A percentile compares a stretch with the other conserved stretches of the same genome.
These are phyloP conservation scores for Drosophila cracens DNA, from an alignment of 2,888 invertebrate genomes.

Conservation along the genomic window DNA sequence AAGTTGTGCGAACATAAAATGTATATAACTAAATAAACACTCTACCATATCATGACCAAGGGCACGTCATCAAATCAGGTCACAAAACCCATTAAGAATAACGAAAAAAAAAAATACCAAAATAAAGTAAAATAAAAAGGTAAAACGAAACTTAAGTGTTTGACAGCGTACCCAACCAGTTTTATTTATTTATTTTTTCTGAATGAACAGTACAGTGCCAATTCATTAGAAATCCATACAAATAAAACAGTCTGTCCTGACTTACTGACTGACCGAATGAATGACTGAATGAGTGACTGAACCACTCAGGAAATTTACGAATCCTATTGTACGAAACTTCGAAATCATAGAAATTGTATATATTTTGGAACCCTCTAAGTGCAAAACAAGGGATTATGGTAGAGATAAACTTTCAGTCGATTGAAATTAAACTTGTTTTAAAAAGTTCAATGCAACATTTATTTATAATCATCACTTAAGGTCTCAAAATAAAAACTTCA, in stretches of 20 bases:
- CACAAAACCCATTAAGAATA: slow-evolving; percentile 58
- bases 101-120: slow-evolving; percentile 4
- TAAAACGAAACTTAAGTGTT: slow-evolving; percentile 45
- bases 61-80: slow-evolving; percentile 34
- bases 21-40: slow-evolving; percentile 24
- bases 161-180: slow-evolving; percentile 38
- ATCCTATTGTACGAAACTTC: not conserved
- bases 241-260: not conserved
- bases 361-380: not conserved
- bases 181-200: slow-evolving; percentile 48
- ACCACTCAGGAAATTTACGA: not conserved
- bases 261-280: not conserved
- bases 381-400: not conserved
- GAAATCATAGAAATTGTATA: not conserved
- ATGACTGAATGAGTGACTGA: not conserved
- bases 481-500: not conserved
- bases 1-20: slow-evolving; percentile 43
- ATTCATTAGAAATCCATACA: slow-evolving; percentile 68
- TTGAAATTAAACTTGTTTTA: not conserved
- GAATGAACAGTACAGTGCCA: slow-evolving; percentile 70
- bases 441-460: not conserved
- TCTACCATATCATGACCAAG: slow-evolving; percentile 46
- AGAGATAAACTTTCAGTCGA: not conserved
- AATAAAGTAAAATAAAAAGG: slow-evolving; percentile 31
- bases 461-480: not conserved